These are phyloP conservation scores for Cacatua alba DNA, from an alignment of 2,113 vertebrate genomes.

Conservation along the genomic window DNA sequence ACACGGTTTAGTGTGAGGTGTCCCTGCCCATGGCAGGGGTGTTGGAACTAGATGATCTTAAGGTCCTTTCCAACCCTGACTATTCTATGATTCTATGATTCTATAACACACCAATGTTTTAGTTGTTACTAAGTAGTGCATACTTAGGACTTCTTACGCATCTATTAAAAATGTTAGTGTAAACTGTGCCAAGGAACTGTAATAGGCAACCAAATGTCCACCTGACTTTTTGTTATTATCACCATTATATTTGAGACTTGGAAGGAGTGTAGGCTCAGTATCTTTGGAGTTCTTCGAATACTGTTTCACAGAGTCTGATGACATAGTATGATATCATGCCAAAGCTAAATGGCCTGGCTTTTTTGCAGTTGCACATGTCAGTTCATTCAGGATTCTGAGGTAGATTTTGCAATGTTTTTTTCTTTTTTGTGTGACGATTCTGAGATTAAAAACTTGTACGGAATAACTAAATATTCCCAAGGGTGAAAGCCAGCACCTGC, in stretches of 20 bases:
- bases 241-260: neutral
- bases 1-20: no score
- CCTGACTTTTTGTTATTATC: neutral
- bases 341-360: neutral
- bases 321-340: neutral
- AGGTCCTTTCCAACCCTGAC: no score
- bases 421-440: neutral
- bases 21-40: no score
- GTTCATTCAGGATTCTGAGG: neutral
- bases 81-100: no score
- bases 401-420: neutral
- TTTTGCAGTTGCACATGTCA: neutral
- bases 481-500: neutral
- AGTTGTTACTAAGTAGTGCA: no score
- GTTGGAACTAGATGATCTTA: no score
- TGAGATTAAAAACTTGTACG: neutral
- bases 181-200: neutral
- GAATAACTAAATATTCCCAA: neutral
- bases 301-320: neutral
- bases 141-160: neutral
- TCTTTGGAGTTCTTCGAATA: neutral
- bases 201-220: neutral
- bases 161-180: neutral
- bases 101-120: no score
- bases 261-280: neutral